A percentile compares a stretch with the other conserved stretches of the same genome.
Evolutionary conservation across 2,888 invertebrate genomes (phyloP).

Genomic region (Tanaodytes sp.): DNA sequence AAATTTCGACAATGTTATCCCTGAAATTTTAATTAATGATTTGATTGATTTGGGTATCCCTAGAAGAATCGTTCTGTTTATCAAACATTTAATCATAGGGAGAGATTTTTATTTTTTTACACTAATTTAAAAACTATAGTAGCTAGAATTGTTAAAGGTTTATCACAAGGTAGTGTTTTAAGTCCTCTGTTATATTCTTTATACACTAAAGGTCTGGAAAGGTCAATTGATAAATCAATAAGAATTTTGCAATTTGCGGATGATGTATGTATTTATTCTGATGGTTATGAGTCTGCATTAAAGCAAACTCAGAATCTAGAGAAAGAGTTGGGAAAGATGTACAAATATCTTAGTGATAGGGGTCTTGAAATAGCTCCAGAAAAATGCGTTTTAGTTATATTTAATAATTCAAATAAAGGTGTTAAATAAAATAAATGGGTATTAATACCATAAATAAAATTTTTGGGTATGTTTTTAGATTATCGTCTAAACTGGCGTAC

Average conservation of each 20-base stretch:
- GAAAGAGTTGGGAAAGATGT: too few species aligned
- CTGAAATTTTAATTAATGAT: conserved; percentile 32
- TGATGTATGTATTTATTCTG: too few species aligned
- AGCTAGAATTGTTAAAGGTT: too few species aligned
- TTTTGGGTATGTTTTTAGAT: conserved; percentile 37
- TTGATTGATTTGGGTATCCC: conserved; percentile 19
- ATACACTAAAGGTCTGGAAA: too few species aligned
- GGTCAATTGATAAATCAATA: too few species aligned
- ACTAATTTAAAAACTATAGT: too few species aligned
- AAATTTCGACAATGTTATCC: conserved; percentile 42
- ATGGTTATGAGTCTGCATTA: too few species aligned
- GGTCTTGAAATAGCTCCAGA: conserved; percentile 25
- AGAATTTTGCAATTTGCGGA: too few species aligned
- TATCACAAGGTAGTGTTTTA: conserved; percentile 33
- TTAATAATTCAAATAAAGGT: conserved; percentile 16
- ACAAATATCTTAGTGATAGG: too few species aligned
- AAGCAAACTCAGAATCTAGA: too few species aligned
- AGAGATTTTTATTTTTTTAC: too few species aligned
- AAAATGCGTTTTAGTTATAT: conserved; percentile 38
- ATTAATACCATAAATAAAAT: conserved; percentile 13
- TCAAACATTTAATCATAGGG: conserved; percentile 16
- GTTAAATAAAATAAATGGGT: conserved; percentile 6
- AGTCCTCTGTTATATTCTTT: conserved; percentile 37
- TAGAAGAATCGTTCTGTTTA: conserved; percentile 17
- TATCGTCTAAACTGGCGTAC: conserved; percentile 22